Conservation (phyloP, 2,113 vertebrate genomes). For the Rhynchomys soricoides region DNA sequence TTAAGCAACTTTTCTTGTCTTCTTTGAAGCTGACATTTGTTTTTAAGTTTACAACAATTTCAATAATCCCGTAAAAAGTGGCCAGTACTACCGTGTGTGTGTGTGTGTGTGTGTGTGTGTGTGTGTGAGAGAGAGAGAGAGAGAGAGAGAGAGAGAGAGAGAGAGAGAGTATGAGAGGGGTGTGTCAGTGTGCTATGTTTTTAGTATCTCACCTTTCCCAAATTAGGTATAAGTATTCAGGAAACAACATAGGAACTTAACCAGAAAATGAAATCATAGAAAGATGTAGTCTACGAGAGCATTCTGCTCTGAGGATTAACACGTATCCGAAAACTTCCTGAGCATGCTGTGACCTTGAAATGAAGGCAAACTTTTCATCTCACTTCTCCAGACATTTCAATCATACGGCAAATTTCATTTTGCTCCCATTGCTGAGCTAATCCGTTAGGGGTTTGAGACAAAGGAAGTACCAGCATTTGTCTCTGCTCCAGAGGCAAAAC, state of each 20-base stretch:
- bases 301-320: constrained; percentile 39
- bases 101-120: no score
- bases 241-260: constrained; percentile 67
- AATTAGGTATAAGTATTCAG: constrained; percentile 56
- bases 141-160: not conserved
- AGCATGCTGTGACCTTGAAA: constrained; percentile 56
- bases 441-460: constrained; percentile 30
- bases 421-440: constrained; percentile 35
- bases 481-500: constrained; percentile 59
- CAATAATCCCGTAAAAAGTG: not conserved
- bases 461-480: constrained; percentile 48
- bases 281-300: constrained; percentile 62
- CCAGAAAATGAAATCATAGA: constrained; percentile 67
- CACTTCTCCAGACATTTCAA: constrained; percentile 67
- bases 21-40: constrained; percentile 25
- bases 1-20: constrained; percentile 20
- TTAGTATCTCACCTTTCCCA: constrained; percentile 26
- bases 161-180: not conserved
- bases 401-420: constrained; percentile 55
- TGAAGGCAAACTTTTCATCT: constrained; percentile 58
- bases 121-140: no score
- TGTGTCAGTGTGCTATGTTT: constrained; percentile 43
- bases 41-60: constrained; percentile 56
- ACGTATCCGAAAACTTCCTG: constrained; percentile 54
- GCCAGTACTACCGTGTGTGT: not conserved